Base-by-base conservation (phyloP, 2,888 invertebrate genomes). In the Megalurothrips usitatus region DNA sequence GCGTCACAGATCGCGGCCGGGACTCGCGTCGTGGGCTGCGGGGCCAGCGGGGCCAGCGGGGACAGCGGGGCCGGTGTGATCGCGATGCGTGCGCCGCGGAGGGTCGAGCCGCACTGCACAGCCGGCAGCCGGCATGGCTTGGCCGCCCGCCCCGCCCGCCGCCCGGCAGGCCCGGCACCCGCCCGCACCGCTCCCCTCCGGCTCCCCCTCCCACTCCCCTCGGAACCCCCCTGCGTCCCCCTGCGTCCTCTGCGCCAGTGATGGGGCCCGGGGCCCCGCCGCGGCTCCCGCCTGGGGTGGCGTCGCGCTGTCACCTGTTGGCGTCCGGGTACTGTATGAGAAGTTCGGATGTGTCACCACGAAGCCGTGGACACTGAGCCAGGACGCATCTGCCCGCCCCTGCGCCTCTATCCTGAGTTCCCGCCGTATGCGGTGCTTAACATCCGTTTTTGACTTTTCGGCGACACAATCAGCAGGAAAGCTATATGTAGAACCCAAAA, bases 91-190 rank as follows among this genome's bases (percentile, higher is more conserved):
- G 23, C 68, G 68, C 68, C 9, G 12, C 68, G 68, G 68, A 75
- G 68, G 68, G n/a, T 75, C 68, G 26, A 75, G 68, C 68, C 68
- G 68, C 68, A 75, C 68, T 75, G 68, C 26, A 19, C n/a, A 23
- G 68, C 23, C 68, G 68, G 68, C 23, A 26, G 11, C 68, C 12
- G 68, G 68, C 58, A 58, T 19, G 58, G 58, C 58, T 58, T 75
- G 68, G 23, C 68, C 23, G 68, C 68, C 68, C 23, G 68, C 68
- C n/a, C 23, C 11, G 68, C 68, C 11, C 23, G 26, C 68, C 68
- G 9, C 23, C 68, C 63, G 11, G 68, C 63, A 2, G 17, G 23
- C 68, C 68, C 68, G 8, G 68, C 68, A 23, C 68, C 23, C 8
- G 23, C 68, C 68, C 9, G 68, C 68, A 12, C 58, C 19, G 4